Evolutionary conservation across 2,888 invertebrate genomes (phyloP).

Genomic region (Himalopsyche tibetana): DNA sequence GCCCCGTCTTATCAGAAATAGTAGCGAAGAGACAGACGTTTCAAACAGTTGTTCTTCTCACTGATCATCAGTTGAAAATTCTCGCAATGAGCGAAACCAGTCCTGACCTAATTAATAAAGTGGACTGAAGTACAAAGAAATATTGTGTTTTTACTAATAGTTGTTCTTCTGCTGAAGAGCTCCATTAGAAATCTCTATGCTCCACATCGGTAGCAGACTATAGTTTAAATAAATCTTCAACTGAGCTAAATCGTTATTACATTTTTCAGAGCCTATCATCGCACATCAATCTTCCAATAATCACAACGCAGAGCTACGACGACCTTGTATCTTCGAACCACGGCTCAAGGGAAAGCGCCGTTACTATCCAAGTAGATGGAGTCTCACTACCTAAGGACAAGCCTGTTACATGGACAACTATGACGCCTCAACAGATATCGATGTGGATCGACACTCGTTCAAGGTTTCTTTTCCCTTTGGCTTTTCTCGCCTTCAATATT

Average conservation of each 20-base stretch:
- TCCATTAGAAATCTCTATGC: too few species aligned
- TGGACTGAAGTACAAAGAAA: too few species aligned
- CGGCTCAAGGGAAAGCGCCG: constrained; percentile 67
- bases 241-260: not conserved
- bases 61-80: too few species aligned
- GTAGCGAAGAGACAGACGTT: too few species aligned
- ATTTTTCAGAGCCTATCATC: constrained; percentile 80
- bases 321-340: constrained; percentile 72
- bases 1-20: too few species aligned
- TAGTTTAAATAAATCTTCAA: not conserved
- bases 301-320: constrained; percentile 83
- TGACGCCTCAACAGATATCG: constrained; percentile 92
- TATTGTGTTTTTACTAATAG: too few species aligned
- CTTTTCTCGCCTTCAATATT: constrained; percentile 87
- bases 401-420: constrained; percentile 83
- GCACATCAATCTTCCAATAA: constrained; percentile 81
- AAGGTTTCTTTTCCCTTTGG: constrained; percentile 85
- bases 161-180: too few species aligned
- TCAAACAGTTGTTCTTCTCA: too few species aligned
- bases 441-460: constrained; percentile 91
- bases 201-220: too few species aligned
- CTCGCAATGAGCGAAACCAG: too few species aligned
- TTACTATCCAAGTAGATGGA: constrained; percentile 68
- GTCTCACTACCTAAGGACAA: constrained; percentile 68
- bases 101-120: too few species aligned